Evolutionary conservation across 2,797 vertebrate genomes (phyloP).

Genomic region (Paedocypris micromegethes): DNA sequence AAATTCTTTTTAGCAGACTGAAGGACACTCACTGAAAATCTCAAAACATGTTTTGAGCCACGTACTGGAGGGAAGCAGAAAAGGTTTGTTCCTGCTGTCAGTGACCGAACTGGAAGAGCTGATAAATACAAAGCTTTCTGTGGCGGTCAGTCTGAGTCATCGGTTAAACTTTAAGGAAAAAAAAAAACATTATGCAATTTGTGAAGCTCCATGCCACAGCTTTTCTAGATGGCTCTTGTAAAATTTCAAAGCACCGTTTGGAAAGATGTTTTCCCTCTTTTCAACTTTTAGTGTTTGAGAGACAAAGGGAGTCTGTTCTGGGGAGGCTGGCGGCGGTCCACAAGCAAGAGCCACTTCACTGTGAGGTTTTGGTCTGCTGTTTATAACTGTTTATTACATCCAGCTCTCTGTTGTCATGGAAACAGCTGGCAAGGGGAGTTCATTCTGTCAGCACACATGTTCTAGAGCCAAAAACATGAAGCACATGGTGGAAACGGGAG

Average conservation of each 20-base stretch:
- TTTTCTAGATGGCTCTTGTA: constrained; percentile 23
- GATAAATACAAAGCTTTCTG: background rate
- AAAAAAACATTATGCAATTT: constrained; percentile 5
- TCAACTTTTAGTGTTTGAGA: constrained; percentile 18
- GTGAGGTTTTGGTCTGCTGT: constrained; percentile 33
- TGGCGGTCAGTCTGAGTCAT: constrained; percentile 3
- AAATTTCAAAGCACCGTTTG: constrained; percentile 20
- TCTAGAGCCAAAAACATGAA: constrained; percentile 17
- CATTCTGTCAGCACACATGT: constrained; percentile 14
- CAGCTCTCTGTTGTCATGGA: constrained; percentile 37
- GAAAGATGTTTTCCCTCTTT: constrained; percentile 22
- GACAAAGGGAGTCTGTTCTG: constrained; percentile 48
- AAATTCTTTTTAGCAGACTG: too few species aligned
- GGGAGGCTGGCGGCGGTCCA: constrained; percentile 34
- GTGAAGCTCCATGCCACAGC: background rate
- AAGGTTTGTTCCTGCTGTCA: too few species aligned
- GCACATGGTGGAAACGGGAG: constrained; percentile 2
- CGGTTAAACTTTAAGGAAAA: background rate
- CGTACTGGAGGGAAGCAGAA: too few species aligned
- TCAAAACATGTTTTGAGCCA: too few species aligned
- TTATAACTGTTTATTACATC: constrained; percentile 37
- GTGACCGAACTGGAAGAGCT: too few species aligned
- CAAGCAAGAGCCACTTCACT: constrained; percentile 12
- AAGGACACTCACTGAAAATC: too few species aligned
- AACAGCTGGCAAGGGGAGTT: constrained; percentile 25